Conservation (phyloP, 2,113 vertebrate species). For the Paramisgurnus dabryanus region DNA sequence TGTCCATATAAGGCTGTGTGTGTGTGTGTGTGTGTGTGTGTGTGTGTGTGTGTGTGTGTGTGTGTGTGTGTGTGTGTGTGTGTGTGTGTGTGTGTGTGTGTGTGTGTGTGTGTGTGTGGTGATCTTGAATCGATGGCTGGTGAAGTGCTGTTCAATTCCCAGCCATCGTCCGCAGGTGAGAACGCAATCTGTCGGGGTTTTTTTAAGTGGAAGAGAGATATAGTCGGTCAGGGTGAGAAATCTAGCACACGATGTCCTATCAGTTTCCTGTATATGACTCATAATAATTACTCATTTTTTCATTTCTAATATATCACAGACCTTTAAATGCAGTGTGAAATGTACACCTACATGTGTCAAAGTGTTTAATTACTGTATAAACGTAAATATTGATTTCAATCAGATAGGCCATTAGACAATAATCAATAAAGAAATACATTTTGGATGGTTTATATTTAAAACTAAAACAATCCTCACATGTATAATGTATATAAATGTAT, state of each 20-base stretch:
- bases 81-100: not conserved
- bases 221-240: slow-evolving; percentile 32
- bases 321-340: not conserved
- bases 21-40: not conserved
- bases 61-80: not conserved
- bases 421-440: too few relatives aligned
- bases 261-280: slow-evolving; percentile 24
- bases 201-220: slow-evolving; percentile 3
- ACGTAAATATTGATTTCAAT: too few relatives aligned
- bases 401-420: too few relatives aligned
- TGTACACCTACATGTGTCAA: not conserved
- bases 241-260: slow-evolving; percentile 8
- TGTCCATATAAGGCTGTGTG: not conserved
- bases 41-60: not conserved
- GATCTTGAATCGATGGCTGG: slow-evolving; percentile 40
- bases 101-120: not conserved
- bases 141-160: slow-evolving; percentile 35
- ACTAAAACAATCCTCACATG: too few relatives aligned
- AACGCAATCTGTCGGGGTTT: slow-evolving; percentile 30
- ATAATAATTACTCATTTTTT: slow-evolving; percentile 3
- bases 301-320: not conserved
- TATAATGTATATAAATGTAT: too few relatives aligned
- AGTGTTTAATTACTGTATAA: not conserved
- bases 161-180: slow-evolving; percentile 33
- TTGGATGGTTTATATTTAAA: too few relatives aligned